Evolutionary conservation across 2,888 invertebrate species (phyloP).

Genomic region (Siphlonurus alternatus): DNA sequence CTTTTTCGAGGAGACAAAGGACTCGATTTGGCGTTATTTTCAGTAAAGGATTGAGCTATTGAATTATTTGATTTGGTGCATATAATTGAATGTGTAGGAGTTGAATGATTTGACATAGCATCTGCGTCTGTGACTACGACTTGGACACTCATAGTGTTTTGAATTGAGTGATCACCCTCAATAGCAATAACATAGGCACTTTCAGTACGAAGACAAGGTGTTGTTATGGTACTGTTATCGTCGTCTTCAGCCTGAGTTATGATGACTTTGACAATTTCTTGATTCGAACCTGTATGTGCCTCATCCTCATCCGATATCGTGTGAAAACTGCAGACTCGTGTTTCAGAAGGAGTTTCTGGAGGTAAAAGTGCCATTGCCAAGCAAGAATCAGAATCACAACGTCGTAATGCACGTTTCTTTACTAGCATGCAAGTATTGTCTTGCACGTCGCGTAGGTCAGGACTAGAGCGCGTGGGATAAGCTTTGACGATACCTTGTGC

Average conservation of each 20-base stretch:
- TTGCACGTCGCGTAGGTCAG: neutral
- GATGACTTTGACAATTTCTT: neutral
- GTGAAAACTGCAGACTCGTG: neutral
- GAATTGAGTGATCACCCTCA: neutral
- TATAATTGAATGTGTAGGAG: neutral
- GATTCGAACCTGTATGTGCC: neutral
- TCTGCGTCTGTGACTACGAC: constrained; percentile 1
- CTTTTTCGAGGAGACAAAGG: neutral
- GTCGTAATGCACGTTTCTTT: neutral
- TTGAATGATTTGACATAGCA: neutral
- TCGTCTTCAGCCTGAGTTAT: neutral
- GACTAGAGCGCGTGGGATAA: neutral
- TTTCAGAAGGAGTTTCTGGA: neutral
- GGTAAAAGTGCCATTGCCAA: neutral
- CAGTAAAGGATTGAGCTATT: neutral
- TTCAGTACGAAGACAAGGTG: neutral
- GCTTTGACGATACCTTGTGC: neutral
- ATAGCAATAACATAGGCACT: neutral
- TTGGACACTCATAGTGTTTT: neutral
- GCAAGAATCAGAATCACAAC: neutral
- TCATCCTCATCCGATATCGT: neutral
- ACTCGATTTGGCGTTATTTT: too few species aligned
- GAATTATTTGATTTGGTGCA: neutral
- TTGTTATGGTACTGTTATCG: neutral
- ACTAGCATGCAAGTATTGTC: too few species aligned